Conservation (phyloP, 2,797 vertebrate species). For the Vireo griseus region DNA sequence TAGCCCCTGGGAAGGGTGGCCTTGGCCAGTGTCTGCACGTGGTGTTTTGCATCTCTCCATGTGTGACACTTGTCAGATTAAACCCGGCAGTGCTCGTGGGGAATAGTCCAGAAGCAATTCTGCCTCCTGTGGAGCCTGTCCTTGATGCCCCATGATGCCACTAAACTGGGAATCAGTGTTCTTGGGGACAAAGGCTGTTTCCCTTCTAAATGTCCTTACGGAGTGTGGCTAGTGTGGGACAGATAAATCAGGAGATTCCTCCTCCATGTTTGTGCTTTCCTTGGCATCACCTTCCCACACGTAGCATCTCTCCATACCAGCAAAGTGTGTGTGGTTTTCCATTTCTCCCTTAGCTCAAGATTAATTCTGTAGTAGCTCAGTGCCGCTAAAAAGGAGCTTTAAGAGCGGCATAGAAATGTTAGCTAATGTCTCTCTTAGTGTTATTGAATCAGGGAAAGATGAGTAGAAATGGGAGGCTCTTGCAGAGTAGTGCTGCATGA, state of each 20-base stretch:
- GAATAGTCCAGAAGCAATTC: background rate
- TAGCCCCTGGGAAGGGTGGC: background rate
- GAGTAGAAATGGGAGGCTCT: background rate
- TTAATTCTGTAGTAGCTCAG: background rate
- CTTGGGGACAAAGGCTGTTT: background rate
- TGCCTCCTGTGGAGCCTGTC: background rate
- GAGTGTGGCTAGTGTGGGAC: background rate
- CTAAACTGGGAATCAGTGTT: background rate
- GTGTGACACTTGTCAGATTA: background rate
- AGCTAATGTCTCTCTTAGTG: background rate
- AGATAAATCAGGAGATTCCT: background rate
- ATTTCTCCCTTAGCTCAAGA: background rate
- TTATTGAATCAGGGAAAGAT: background rate
- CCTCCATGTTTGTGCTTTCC: background rate
- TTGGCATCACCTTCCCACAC: background rate
- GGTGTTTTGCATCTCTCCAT: background rate
- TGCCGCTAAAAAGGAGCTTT: background rate
- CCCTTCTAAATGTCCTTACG: background rate
- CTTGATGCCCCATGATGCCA: background rate
- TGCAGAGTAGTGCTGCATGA: background rate
- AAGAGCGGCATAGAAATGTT: background rate
- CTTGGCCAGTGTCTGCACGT: background rate
- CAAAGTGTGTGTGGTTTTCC: background rate
- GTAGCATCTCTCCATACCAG: background rate
- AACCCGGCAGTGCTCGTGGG: background rate